A percentile compares a stretch with the other conserved stretches of the same genome.
Evolutionary conservation across 2,113 vertebrate genomes (phyloP).

Genomic region (Leucoraja erinaceus): DNA sequence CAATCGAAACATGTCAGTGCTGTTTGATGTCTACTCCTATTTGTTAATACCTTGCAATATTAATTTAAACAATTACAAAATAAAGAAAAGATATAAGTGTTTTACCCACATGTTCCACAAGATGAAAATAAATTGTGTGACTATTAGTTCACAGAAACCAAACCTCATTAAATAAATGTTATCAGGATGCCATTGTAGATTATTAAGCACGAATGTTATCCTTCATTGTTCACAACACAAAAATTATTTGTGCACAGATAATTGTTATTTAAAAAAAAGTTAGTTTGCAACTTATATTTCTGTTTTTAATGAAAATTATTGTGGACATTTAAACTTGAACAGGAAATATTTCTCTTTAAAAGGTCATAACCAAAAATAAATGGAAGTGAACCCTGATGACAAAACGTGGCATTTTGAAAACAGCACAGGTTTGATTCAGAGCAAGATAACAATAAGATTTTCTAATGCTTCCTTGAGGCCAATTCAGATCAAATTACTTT

Average conservation of each 20-base stretch:
- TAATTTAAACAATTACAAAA: neutral
- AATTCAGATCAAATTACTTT: neutral
- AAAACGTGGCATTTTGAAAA: neutral
- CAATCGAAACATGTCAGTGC: neutral
- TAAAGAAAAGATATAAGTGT: neutral
- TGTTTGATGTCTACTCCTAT: neutral
- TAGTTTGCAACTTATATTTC: neutral
- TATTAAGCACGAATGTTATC: neutral
- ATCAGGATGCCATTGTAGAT: neutral
- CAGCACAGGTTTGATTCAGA: neutral
- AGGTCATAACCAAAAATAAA: neutral
- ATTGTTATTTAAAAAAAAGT: neutral
- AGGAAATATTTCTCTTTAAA: neutral
- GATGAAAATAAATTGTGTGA: neutral
- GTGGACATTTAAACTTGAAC: neutral
- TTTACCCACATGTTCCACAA: slow-evolving; percentile 20
- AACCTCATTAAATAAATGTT: neutral
- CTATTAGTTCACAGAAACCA: slow-evolving; percentile 1
- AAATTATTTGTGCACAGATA: neutral
- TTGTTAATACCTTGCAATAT: slow-evolving; percentile 12
- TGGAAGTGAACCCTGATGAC: neutral
- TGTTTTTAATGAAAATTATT: neutral
- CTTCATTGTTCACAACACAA: neutral
- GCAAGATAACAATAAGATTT: neutral
- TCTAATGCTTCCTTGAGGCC: neutral